Base-by-base conservation (phyloP, 2,888 invertebrate genomes). In the Gibbula magus region DNA sequence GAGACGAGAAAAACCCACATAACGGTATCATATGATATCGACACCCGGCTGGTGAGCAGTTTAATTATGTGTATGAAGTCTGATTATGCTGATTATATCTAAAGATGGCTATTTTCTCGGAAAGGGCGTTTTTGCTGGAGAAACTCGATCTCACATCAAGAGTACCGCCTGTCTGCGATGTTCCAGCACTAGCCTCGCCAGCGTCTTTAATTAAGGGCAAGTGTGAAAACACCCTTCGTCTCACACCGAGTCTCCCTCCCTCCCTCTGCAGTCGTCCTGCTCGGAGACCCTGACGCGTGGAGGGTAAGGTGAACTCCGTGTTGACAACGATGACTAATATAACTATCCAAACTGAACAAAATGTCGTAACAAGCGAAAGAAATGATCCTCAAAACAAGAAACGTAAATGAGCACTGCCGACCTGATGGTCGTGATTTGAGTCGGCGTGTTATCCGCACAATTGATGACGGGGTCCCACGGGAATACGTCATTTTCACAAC, bases 51-150 rank as follows among this genome's bases (percentile, higher is more conserved):
- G 35, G 70, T 70, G 70, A 70, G 70, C 29, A 35, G 20, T 70
- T 70, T 70, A 70, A 70, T 70, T 70, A 70, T 70, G 39, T 70
- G 29, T 70, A 70, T 70, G 35, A 70, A 39, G 70, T 20, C 32
- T 70, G 32, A 70, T 70, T 70, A 39, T 39, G 70, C n/a, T 70
- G 70, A 70, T 70, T 70, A 20, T 39, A 70, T 70, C 70, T 70
- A 70, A 35, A 39, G 70, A 39, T 39, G 35, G 70, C 35, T 70
- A 70, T 32, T 70, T 39, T 39, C 39, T 70, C 35, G 32, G 35
- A 32, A 35, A 35, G 70, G 70, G 70, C 70, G 70, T 70, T 39
- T 39, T 70, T 35, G 8, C 35, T 22, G 39, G 20, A 10, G 70
- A 20, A 70, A 70, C 70, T 20, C 10, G 70, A 70, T 32, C 32